phyloP scores from a whole-genome alignment of 2,888 invertebrate genomes.

The Pseudanteris insignis region DNA sequence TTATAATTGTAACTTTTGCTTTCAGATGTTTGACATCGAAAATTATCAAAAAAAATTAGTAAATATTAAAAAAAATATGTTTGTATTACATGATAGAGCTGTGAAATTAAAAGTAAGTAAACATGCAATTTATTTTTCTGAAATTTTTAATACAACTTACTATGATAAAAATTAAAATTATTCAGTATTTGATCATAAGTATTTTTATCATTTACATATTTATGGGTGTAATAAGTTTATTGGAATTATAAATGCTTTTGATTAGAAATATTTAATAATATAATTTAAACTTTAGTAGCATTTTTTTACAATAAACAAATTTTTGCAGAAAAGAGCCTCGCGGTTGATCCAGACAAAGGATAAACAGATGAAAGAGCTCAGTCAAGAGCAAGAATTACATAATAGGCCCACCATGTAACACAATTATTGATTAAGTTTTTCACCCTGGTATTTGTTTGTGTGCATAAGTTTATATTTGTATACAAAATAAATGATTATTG shows the following conservation, averaged over 20 bases:
- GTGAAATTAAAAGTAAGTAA: constrained; percentile 64
- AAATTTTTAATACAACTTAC: too few species aligned
- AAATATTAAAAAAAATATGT: constrained; percentile 66
- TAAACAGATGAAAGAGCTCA: constrained; percentile 61
- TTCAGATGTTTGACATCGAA: constrained; percentile 63
- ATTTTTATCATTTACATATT: too few species aligned
- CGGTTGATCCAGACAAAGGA: constrained; percentile 65
- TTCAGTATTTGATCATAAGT: too few species aligned
- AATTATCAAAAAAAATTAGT: constrained; percentile 65
- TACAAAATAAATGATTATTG: not conserved
- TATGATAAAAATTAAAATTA: too few species aligned
- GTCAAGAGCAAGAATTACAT: constrained; percentile 55
- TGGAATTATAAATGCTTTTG: too few species aligned
- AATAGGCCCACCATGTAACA: constrained; percentile 11
- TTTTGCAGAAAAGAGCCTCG: constrained; percentile 63
- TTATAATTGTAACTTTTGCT: constrained; percentile 9
- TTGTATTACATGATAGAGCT: constrained; percentile 64
- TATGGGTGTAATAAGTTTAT: too few species aligned
- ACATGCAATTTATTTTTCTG: not conserved
- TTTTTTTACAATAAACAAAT: constrained; percentile 3
- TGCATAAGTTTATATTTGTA: constrained; percentile 5
- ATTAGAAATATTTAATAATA: not conserved
- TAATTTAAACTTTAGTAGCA: constrained; percentile 3
- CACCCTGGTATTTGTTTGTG: not conserved
- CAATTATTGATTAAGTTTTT: not conserved